A percentile compares a stretch with the other conserved stretches of the same genome.
Evolutionary conservation across 2,888 invertebrate genomes (phyloP).

Genomic region (Melanostoma scalare): DNA sequence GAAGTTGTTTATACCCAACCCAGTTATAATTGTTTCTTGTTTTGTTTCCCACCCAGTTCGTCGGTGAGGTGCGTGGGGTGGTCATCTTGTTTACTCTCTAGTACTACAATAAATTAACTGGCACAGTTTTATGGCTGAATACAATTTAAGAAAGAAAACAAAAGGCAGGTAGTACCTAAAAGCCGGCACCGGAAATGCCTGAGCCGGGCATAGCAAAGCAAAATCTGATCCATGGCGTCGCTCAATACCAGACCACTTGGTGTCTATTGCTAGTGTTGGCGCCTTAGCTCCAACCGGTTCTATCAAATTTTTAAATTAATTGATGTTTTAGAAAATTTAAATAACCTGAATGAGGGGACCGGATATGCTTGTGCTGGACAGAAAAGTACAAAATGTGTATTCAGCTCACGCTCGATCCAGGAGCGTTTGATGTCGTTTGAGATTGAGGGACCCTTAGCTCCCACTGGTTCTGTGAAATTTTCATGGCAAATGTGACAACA

Average conservation of each 20-base stretch:
- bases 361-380: slow-evolving; percentile 92
- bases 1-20: slow-evolving; percentile 30
- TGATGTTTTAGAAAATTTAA: neutral
- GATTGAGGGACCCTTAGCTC: slow-evolving; percentile 86
- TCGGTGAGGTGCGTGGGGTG: slow-evolving; percentile 6
- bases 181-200: slow-evolving; percentile 88
- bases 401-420: slow-evolving; percentile 84
- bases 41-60: slow-evolving; percentile 15
- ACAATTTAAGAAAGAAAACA: slow-evolving; percentile 14
- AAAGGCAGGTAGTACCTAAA: slow-evolving; percentile 83
- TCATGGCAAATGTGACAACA: neutral
- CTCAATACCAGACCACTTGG: slow-evolving; percentile 86
- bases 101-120: slow-evolving; percentile 44
- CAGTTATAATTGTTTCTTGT: neutral
- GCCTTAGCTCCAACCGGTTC: slow-evolving; percentile 88
- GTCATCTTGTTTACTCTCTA: slow-evolving; percentile 53
- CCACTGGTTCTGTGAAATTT: slow-evolving; percentile 81
- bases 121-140: slow-evolving; percentile 34
- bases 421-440: slow-evolving; percentile 83
- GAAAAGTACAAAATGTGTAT: slow-evolving; percentile 86
- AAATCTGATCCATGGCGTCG: slow-evolving; percentile 77
- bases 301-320: slow-evolving; percentile 76
- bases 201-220: slow-evolving; percentile 87
- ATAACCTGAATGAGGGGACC: slow-evolving; percentile 86
- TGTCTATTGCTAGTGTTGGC: slow-evolving; percentile 87